Evolutionary conservation across 2,113 vertebrate species (phyloP).

Genomic region (Passer domesticus): DNA sequence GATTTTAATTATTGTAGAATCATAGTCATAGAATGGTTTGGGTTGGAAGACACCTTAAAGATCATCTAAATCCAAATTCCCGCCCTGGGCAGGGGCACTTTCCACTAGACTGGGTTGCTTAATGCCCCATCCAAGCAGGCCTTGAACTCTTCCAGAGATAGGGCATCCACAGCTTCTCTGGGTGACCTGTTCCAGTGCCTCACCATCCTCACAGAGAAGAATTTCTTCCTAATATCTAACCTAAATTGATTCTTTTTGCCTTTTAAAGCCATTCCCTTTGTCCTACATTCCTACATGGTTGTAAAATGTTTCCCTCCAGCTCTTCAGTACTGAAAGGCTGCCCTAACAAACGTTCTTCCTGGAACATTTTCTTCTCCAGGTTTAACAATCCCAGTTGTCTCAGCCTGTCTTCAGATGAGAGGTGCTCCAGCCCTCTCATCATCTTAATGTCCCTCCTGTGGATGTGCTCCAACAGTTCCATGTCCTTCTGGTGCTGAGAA

Average conservation of each 20-base stretch:
- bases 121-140: not conserved
- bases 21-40: not conserved
- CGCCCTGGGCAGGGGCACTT: not conserved
- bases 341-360: not conserved
- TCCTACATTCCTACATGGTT: not conserved
- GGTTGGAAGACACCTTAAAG: not conserved
- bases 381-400: not conserved
- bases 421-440: not conserved
- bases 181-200: not conserved
- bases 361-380: not conserved
- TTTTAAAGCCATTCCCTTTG: not conserved
- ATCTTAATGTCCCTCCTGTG: not conserved
- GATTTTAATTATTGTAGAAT: not conserved
- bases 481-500: not conserved
- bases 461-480: not conserved
- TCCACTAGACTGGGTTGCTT: not conserved
- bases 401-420: not conserved
- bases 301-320: not conserved
- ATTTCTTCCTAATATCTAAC: not conserved
- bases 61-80: not conserved
- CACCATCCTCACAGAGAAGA: not conserved
- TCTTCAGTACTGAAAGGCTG: not conserved
- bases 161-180: not conserved
- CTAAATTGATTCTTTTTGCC: not conserved
- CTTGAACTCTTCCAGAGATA: not conserved